A percentile compares a stretch with the other conserved stretches of the same genome.
Evolutionary conservation across 2,797 vertebrate genomes (phyloP).

Genomic region (Setipinna tenuifilis): DNA sequence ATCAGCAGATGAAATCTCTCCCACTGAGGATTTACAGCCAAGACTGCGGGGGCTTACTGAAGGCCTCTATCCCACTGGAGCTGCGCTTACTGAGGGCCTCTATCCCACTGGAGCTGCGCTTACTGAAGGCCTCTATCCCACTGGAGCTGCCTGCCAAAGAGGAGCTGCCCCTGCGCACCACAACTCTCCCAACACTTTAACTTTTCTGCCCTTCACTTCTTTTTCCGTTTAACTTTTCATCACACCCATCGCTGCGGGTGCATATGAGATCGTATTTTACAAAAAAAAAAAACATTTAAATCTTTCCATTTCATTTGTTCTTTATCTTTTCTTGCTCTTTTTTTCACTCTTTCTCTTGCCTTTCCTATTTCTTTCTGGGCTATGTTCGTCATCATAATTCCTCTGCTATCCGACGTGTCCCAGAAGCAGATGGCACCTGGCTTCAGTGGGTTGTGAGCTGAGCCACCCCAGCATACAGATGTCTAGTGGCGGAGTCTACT

Average conservation of each 20-base stretch:
- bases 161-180: not conserved
- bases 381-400: not conserved
- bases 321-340: not conserved
- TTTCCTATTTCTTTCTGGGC: not conserved
- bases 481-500: constrained; percentile 29
- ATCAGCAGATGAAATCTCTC: constrained; percentile 35
- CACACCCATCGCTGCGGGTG: not conserved
- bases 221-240: not conserved
- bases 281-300: not conserved
- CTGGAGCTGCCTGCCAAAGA: constrained; percentile 23
- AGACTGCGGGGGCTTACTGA: constrained; percentile 37
- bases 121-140: constrained; percentile 22
- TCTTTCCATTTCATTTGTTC: not conserved
- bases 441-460: constrained; percentile 28
- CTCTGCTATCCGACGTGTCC: constrained; percentile 14
- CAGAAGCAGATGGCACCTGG: constrained; percentile 39
- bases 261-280: not conserved
- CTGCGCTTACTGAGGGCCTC: constrained; percentile 32
- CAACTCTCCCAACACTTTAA: not conserved
- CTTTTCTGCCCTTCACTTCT: not conserved
- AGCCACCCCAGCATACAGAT: constrained; percentile 41
- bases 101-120: constrained; percentile 22
- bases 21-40: constrained; percentile 43
- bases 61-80: constrained; percentile 21
- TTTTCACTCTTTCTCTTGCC: not conserved